Evolutionary conservation across 2,888 invertebrate genomes (phyloP), one percentile per base, ranked within the genome.

Genomic region (Dyspetes luteomarginatus): DNA sequence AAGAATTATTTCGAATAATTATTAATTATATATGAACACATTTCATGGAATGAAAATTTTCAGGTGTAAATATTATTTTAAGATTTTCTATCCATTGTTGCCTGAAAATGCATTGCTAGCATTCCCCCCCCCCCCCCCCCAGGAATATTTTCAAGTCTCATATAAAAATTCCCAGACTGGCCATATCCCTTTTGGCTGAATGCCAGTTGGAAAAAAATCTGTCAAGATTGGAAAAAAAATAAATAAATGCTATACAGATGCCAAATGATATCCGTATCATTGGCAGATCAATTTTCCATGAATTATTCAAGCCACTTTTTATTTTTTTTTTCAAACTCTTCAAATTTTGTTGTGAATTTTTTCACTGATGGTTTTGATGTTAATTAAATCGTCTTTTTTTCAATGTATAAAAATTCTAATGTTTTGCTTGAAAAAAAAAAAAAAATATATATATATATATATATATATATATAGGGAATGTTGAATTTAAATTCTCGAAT

Each of bases 181-280:
- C n/a, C n/a, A n/a, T n/a, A 50, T 60, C 36, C 19, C 17, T 2
- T 41, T 67, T 73, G 72, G 72, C 41, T 45, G 28, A 30, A 52
- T 45, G 60, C 60, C 78, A 68, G 9, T 45, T 28, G 17, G 0
- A 12, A 24, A 4, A 19, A 24, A 48, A 45, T 67, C 52, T 22
- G 58, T 45, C 41, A 26, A 56, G 72, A 72, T 72, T 52, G 52
- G n/a, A n/a, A n/a, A n/a, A n/a, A n/a, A n/a, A n/a, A 5, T 19
- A 50, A 72, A 65, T 50, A 52, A 41, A 26, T 22, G 58, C 12
- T 30, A 28, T 5, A 24, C 4, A 22, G 50, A 24, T 68, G 68
- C 74, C 73, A 48, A 73, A 52, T 28, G 41, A 1, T 4, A 3
- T 62, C 45, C 19, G 5, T 56, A 77, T 77, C 56, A 68, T 76